Conservation (phyloP, 2,888 invertebrate genomes). For the Zygothrica quintamaculata region DNA sequence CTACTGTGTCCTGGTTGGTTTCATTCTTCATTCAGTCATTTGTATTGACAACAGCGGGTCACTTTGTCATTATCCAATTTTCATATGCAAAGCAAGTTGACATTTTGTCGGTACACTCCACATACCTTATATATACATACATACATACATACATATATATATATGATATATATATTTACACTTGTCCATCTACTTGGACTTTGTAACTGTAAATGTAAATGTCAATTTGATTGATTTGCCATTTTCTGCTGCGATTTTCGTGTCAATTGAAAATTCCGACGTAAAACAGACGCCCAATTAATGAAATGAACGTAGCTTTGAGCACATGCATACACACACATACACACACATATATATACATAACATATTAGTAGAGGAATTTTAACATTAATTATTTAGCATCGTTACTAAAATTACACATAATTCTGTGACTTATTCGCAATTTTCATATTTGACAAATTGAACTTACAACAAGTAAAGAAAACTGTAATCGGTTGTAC, state of each 20-base stretch:
- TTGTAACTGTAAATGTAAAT: constrained; percentile 42
- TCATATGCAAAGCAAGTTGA: constrained; percentile 74
- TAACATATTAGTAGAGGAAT: too few species aligned
- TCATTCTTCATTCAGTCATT: background rate
- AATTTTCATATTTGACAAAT: too few species aligned
- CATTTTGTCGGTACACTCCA: constrained; percentile 72
- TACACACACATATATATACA: background rate
- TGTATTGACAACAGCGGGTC: constrained; percentile 27
- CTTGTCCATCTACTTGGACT: constrained; percentile 59
- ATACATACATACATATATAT: too few species aligned
- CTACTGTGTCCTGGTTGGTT: background rate
- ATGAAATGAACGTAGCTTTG: background rate
- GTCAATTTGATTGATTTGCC: constrained; percentile 73
- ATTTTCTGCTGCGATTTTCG: constrained; percentile 61
- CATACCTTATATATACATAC: too few species aligned
- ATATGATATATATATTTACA: too few species aligned
- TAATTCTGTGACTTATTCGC: too few species aligned
- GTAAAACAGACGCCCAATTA: constrained; percentile 14
- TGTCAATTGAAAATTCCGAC: constrained; percentile 58
- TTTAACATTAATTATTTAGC: too few species aligned
- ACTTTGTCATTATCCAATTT: constrained; percentile 76
- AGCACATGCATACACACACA: too few species aligned
- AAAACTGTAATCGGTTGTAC: too few species aligned
- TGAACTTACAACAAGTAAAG: too few species aligned
- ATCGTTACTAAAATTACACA: too few species aligned